These are phyloP conservation scores for Delphinus delphis DNA, from an alignment of 2,113 vertebrate genomes.

Conservation along the genomic window DNA sequence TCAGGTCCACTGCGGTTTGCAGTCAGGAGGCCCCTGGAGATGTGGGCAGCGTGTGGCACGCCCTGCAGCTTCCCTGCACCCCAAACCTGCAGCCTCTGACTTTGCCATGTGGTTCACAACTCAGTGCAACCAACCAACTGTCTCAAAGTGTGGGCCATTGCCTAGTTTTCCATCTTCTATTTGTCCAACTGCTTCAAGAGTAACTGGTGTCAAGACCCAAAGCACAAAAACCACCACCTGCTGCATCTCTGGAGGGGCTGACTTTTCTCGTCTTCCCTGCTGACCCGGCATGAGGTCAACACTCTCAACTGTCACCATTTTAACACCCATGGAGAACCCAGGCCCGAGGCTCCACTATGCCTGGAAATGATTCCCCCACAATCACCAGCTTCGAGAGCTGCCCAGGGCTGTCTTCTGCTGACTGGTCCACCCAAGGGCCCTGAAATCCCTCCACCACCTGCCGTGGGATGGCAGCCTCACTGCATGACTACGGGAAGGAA, in stretches of 20 bases:
- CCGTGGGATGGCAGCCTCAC: background rate
- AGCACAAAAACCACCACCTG: background rate
- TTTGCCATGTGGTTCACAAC: background rate
- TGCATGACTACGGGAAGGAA: accelerated
- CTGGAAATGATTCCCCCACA: background rate
- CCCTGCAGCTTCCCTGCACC: accelerated
- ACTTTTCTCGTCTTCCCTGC: background rate
- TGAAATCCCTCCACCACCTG: background rate
- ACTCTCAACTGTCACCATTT: background rate
- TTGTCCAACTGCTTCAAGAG: background rate
- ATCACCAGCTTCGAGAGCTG: accelerated
- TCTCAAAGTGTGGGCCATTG: accelerated
- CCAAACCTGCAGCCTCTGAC: background rate
- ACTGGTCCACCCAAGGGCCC: background rate
- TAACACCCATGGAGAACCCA: background rate
- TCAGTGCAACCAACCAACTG: background rate
- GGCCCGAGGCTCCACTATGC: background rate
- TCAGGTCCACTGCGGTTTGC: accelerated
- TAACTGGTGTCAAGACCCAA: background rate
- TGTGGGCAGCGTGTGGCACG: accelerated
- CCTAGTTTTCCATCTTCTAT: background rate
- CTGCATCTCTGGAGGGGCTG: background rate
- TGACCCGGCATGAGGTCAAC: background rate
- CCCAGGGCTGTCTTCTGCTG: background rate
- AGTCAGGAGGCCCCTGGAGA: background rate